phyloP scores from a whole-genome alignment of 2,113 vertebrate species.

The Morone saxatilis region DNA sequence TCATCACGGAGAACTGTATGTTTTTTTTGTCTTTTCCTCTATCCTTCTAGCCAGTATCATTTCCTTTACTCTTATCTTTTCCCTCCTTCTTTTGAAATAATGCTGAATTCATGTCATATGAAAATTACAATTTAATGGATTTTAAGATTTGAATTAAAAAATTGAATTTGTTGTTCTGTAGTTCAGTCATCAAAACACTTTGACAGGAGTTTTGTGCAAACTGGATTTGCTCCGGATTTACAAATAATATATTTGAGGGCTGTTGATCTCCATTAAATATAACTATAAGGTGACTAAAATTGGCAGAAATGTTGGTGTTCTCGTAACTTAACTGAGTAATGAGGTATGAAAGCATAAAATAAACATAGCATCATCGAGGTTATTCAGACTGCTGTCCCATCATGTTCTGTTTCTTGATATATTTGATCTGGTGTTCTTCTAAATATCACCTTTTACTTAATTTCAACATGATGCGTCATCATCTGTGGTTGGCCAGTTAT shows the following conservation, averaged over 20 bases:
- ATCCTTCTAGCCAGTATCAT: not conserved
- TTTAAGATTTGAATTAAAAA: not conserved
- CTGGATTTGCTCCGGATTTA: not conserved
- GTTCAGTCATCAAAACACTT: not conserved
- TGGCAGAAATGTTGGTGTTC: not conserved
- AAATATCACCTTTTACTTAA: not conserved
- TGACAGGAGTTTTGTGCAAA: not conserved
- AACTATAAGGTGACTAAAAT: not conserved
- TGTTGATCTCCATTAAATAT: not conserved
- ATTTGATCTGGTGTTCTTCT: not conserved
- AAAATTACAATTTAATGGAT: not conserved
- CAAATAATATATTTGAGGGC: not conserved
- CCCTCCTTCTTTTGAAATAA: not conserved
- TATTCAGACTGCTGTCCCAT: not conserved
- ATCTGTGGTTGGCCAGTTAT: not conserved
- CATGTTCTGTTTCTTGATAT: not conserved
- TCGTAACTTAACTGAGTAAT: not conserved
- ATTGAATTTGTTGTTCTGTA: not conserved
- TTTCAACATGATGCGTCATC: not conserved
- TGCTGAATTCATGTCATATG: not conserved
- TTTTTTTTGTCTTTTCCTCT: conserved; percentile 22
- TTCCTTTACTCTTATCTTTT: not conserved
- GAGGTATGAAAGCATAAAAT: not conserved
- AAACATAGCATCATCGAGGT: not conserved
- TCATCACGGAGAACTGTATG: conserved; percentile 94